A percentile compares a stretch with the other conserved stretches of the same genome.
phyloP scores from a whole-genome alignment of 1,140 invertebrate species.

The Metaphire vulgaris region DNA sequence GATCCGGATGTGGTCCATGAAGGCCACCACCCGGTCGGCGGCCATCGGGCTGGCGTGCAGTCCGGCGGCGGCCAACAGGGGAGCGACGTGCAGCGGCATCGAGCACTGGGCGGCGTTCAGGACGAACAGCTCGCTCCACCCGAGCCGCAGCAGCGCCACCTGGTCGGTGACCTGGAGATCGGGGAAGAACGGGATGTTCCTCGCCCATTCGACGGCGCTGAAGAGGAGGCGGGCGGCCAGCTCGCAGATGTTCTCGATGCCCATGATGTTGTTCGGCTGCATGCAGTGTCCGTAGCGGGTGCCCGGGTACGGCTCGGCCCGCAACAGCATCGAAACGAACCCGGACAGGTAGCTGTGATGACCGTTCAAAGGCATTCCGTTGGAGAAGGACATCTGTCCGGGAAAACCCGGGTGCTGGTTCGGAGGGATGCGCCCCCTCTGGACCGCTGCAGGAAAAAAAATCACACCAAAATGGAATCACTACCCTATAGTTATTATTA shows the following conservation, averaged over 20 bases:
- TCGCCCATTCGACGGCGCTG: constrained; percentile 93
- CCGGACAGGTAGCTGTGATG: constrained; percentile 84
- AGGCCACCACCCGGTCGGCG: constrained; percentile 90
- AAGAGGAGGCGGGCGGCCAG: constrained; percentile 88
- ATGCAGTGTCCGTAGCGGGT: constrained; percentile 90
- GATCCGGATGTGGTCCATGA: constrained; percentile 98
- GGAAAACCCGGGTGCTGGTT: constrained; percentile 58
- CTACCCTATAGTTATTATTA: no score
- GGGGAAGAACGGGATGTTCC: constrained; percentile 95
- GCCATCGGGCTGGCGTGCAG: constrained; percentile 90
- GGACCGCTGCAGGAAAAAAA: constrained; percentile 71
- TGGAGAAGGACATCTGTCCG: constrained; percentile 54
- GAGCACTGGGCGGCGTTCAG: constrained; percentile 91
- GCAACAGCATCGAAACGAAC: constrained; percentile 86
- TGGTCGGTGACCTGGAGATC: constrained; percentile 69
- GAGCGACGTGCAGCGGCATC: constrained; percentile 93
- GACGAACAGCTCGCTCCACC: constrained; percentile 96
- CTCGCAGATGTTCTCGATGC: constrained; percentile 88
- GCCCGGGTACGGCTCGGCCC: constrained; percentile 92
- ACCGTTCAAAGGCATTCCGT: constrained; percentile 28
- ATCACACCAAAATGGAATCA: no score
- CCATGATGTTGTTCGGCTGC: constrained; percentile 57
- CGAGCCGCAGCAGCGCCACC: constrained; percentile 85
- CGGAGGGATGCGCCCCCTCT: constrained; percentile 88
- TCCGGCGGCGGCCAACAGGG: constrained; percentile 84